A percentile compares a stretch with the other conserved stretches of the same genome.
Conservation (phyloP, 2,113 vertebrate genomes). For the sheep (Ovis aries) region DNA sequence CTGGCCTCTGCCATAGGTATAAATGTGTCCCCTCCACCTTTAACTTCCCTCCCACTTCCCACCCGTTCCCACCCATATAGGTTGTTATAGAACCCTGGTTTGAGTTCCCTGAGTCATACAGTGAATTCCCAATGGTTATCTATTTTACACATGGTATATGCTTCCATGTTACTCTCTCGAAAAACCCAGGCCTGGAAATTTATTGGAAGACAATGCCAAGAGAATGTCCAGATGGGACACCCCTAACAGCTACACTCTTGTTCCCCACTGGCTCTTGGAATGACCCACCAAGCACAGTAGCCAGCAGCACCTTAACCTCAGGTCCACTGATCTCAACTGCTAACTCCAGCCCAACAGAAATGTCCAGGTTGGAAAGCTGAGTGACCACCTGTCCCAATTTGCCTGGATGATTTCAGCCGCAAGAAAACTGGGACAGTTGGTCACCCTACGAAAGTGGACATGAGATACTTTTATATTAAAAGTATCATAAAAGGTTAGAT, state of each 20-base stretch:
- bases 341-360: not conserved
- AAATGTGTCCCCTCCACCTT: not conserved
- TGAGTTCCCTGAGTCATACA: not conserved
- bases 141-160: not conserved
- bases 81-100: not conserved
- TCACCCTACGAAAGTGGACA: not conserved
- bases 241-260: not conserved
- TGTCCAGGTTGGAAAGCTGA: not conserved
- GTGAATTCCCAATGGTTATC: not conserved
- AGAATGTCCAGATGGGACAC: not conserved
- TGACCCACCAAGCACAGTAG: not conserved
- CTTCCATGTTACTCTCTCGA: not conserved
- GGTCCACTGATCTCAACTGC: not conserved
- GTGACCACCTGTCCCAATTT: not conserved
- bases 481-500: not conserved
- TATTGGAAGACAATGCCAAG: not conserved
- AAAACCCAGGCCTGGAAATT: not conserved
- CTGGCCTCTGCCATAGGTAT: not conserved
- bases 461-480: not conserved
- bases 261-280: not conserved
- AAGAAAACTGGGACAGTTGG: not conserved
- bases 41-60: not conserved
- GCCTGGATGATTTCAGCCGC: not conserved
- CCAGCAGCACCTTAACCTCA: not conserved
- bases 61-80: fast-evolving